Evolutionary conservation across 2,797 vertebrate species (phyloP), one percentile per base, ranked within the genome.

Genomic region (Anas bernieri): DNA sequence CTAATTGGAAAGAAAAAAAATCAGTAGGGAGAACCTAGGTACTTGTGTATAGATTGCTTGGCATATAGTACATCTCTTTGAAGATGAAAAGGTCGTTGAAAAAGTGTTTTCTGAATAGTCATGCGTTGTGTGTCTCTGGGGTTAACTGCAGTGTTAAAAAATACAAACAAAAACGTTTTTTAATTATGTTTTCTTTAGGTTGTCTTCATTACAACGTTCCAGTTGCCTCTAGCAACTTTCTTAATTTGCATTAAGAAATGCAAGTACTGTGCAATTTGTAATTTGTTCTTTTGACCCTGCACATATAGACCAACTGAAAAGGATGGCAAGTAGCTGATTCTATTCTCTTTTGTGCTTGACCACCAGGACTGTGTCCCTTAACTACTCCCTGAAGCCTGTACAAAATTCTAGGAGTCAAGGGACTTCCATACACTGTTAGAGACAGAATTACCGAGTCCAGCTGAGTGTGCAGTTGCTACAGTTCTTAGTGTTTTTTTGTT

Each of bases 231-330:
- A 92, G 86, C 84, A 45, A 45, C 43, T 45, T 45, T 45, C 43
- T 45, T 45, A 45, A 45, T 45, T 45, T 18, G 43, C 94, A 83
- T 96, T 96, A 95, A 72, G 73, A 86, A 95, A 90, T 75, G 94
- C 79, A 89, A 97, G 89, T 91, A 81, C 30, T 69, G 33, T 52
- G 45, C 67, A 81, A 86, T 75, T 93, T 66, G 43, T 68, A 43
- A 55, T 92, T 96, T 81, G 82, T 90, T 93, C 66, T 88, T 91
- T 81, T 93, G 92, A 95, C 91, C 76, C 89, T 69, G 17, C 33
- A 45, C 22, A 4, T 72, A 77, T 39, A 93, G 80, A 88, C 41
- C 17, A 76, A 72, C 41, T 74, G 64, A 39, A 72, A 87, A 68
- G 31, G 56, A 67, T 48, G 41, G 17, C 21, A 68, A 78, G 56